phyloP scores from a whole-genome alignment of 1,140 invertebrate genomes.

The Rhizoglyphus robini region DNA sequence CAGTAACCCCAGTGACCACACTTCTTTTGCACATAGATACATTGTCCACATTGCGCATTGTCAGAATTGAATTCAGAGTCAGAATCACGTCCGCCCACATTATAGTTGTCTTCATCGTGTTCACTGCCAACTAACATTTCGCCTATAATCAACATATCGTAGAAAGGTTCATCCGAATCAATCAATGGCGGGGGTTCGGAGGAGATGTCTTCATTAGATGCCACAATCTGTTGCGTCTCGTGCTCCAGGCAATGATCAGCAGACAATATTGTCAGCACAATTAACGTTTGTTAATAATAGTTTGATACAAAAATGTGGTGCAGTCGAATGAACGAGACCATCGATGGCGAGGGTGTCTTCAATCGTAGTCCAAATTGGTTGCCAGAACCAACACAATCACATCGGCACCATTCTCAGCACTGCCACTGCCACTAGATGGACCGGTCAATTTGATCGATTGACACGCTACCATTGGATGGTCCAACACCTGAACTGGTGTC shows the following conservation, averaged over 20 bases:
- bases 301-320: too few relatives aligned
- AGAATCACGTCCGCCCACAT: slow-evolving; percentile 46
- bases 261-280: too few relatives aligned
- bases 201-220: background rate
- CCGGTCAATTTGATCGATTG: slow-evolving; percentile 22
- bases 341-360: too few relatives aligned
- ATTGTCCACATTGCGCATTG: slow-evolving; percentile 61
- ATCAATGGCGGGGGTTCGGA: background rate
- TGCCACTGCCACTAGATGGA: background rate
- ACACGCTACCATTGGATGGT: slow-evolving; percentile 23
- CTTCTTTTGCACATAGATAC: slow-evolving; percentile 54
- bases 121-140: background rate
- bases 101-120: slow-evolving; percentile 45
- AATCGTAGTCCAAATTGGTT: too few relatives aligned
- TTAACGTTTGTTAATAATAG: too few relatives aligned
- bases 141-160: background rate
- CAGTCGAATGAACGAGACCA: too few relatives aligned
- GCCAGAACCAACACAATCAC: too few relatives aligned
- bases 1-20: slow-evolving; percentile 69
- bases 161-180: background rate
- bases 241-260: too few relatives aligned
- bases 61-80: slow-evolving; percentile 78
- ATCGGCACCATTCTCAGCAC: background rate
- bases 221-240: too few relatives aligned
- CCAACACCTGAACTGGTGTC: background rate